Percentiles rank a stretch among this genome's conserved stretches.
phyloP scores from a whole-genome alignment of 2,113 vertebrate species.

The Marcusenius ussheri region DNA sequence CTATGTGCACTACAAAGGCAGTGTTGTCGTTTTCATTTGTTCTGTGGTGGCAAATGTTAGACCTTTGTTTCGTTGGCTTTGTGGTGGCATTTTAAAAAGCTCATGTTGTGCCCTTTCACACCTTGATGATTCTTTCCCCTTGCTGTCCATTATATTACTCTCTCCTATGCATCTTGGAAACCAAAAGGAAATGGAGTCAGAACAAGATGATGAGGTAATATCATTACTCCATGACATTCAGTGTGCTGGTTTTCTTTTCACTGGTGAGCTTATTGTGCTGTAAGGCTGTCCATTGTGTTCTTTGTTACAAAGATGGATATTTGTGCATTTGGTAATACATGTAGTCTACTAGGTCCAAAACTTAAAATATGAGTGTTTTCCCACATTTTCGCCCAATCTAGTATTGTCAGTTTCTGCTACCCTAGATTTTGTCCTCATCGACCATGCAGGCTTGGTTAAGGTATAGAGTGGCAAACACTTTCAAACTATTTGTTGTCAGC shows the following conservation, averaged over 20 bases:
- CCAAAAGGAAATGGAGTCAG: conserved; percentile 98
- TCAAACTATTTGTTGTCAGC: neutral
- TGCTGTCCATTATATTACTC: conserved; percentile 98
- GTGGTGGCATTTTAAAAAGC: conserved; percentile 72
- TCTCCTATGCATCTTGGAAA: conserved; percentile 99
- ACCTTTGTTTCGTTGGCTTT: conserved; percentile 58
- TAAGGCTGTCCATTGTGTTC: conserved; percentile 13
- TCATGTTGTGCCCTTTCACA: conserved; percentile 78
- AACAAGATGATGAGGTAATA: conserved; percentile 99
- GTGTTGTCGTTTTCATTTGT: conserved; percentile 50
- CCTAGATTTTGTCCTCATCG: neutral
- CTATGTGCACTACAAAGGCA: conserved; percentile 60
- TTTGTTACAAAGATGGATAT: neutral
- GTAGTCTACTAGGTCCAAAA: neutral
- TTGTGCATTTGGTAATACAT: neutral
- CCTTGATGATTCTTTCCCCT: conserved; percentile 96
- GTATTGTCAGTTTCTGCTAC: neutral
- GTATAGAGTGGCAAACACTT: neutral
- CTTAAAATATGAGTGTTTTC: neutral
- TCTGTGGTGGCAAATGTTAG: conserved; percentile 55
- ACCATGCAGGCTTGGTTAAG: neutral
- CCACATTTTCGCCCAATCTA: neutral
- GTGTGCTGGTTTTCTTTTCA: conserved; percentile 55
- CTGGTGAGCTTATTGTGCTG: conserved; percentile 38
- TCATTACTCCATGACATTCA: conserved; percentile 57